Percentiles rank a stretch among this genome's conserved stretches.
phyloP scores from a whole-genome alignment of 2,797 vertebrate species.

The Lepilemur ruficaudatus region DNA sequence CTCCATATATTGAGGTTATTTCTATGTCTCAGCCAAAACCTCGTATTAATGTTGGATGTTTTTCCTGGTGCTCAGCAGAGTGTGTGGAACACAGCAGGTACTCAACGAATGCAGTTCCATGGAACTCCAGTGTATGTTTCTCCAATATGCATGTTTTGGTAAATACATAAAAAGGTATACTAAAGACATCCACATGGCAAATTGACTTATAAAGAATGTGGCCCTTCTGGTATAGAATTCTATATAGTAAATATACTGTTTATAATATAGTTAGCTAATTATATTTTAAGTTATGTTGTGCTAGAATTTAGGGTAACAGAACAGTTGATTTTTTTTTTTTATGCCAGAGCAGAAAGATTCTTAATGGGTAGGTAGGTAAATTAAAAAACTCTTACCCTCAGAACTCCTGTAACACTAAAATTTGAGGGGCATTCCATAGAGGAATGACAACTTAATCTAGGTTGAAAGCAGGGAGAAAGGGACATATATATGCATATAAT shows the following conservation, averaged over 20 bases:
- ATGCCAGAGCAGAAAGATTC: not conserved
- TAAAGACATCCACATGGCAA: not conserved
- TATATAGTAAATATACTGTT: not conserved
- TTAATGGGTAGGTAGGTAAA: not conserved
- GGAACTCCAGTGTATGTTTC: not conserved
- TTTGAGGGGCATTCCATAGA: not conserved
- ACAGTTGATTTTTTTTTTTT: not conserved
- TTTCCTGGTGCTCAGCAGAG: not conserved
- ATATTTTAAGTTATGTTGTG: not conserved
- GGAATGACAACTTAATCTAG: not conserved
- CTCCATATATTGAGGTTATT: not conserved
- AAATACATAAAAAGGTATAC: not conserved
- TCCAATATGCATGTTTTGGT: not conserved
- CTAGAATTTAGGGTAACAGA: not conserved
- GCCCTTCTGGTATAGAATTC: not conserved
- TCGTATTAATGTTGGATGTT: rapidly evolving
- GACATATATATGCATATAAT: not conserved
- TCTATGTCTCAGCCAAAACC: not conserved
- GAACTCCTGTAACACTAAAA: not conserved
- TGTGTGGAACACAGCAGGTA: not conserved
- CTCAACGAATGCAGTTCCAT: rapidly evolving
- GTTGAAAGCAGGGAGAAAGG: not conserved
- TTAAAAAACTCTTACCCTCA: not conserved
- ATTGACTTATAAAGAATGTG: not conserved
- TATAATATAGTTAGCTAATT: not conserved